Percentiles rank a stretch among this genome's conserved stretches.
Conservation (phyloP, 2,113 vertebrate genomes). For the Nerophis ophidion region DNA sequence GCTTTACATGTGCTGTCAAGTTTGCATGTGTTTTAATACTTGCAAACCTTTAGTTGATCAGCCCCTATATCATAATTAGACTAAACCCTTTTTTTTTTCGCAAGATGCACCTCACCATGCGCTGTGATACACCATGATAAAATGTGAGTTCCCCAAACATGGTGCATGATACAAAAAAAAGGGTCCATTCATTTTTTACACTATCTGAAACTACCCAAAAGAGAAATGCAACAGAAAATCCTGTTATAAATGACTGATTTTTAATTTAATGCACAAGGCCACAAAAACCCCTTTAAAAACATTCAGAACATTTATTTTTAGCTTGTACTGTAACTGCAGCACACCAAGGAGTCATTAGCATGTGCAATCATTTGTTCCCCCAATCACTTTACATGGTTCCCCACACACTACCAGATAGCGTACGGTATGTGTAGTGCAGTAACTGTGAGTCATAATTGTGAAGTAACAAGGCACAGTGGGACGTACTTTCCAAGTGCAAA, state of each 20-base stretch:
- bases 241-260: too few relatives aligned
- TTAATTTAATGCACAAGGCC: neutral
- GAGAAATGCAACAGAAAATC: too few relatives aligned
- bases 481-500: conserved; percentile 97
- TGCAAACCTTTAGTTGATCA: too few relatives aligned
- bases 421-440: neutral
- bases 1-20: too few relatives aligned
- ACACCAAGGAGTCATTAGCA: conserved; percentile 17
- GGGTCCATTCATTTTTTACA: too few relatives aligned
- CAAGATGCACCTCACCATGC: neutral
- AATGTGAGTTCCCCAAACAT: too few relatives aligned
- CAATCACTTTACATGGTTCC: conserved; percentile 6
- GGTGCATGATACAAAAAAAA: too few relatives aligned
- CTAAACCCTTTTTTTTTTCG: neutral
- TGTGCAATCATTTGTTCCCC: conserved; percentile 4
- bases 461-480: conserved; percentile 13
- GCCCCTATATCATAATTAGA: neutral
- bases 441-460: conserved; percentile 10
- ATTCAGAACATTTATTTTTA: neutral
- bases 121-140: neutral
- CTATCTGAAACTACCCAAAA: too few relatives aligned
- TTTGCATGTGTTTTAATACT: too few relatives aligned
- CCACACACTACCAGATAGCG: conserved; percentile 13
- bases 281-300: neutral
- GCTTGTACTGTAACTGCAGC: neutral